Evolutionary conservation across 2,797 vertebrate species (phyloP), one percentile per base, ranked within the genome.

Genomic region (Gymnoscopelus microlampas): DNA sequence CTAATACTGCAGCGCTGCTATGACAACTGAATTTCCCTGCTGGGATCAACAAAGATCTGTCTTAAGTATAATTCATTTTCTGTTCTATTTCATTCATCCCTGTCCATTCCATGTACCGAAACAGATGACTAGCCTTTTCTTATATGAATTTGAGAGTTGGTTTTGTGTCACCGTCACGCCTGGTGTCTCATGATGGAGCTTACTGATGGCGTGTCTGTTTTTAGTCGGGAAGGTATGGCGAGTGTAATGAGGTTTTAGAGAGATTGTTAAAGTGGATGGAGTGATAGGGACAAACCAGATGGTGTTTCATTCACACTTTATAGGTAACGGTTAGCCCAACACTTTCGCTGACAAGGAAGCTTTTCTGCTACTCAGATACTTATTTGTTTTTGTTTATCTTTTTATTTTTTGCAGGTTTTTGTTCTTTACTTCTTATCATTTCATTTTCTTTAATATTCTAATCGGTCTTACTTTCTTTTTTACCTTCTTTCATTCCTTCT

Each of bases 221-320:
- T 90, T 80, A 89, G 82, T 77, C 47, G 55, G 67, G 65, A 81
- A 81, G 83, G 81, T 85, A 87, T 68, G 81, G 75, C 72, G 85
- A 24, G 79, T 87, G 86, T 89, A 90, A 91, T 89, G 75, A 91
- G 89, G 73, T 84, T 90, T 85, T 67, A 87, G 85, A 89, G 85
- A 85, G 71, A 85, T 85, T 79, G 85, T 88, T 87, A 89, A 85
- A 87, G 82, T 83, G 79, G 74, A 87, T 75, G 78, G 70, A 79
- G 80, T 76, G 82, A 81, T 82, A 87, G 82, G 82, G 69, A 77
- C 71, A 80, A 87, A 78, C 81, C 87, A 89, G 89, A 85, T 89
- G 89, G 79, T 67, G 61, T 75, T 82, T 75, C 68, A 62, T 74
- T 88, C 70, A 8, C 63, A 75, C 71, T 83, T 90, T 90, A 90